These are phyloP conservation scores for pig (Sus scrofa) DNA, from an alignment of 2,113 vertebrate genomes.

Conservation along the genomic window T2T-Sscrofa CM000814.6:109345001-109345500, in stretches of 20 bases:
- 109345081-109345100: not conserved
- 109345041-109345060: not conserved
- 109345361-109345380: slow-evolving; percentile 36
- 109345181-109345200: not conserved
- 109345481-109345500: slow-evolving; percentile 35
- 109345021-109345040: not conserved
- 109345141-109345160: not conserved
- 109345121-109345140: not conserved
- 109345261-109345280: not conserved
- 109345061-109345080: not conserved
- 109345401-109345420: slow-evolving; percentile 23
- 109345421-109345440: slow-evolving; percentile 49
- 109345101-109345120: not conserved
- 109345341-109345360: not conserved
- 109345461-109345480: slow-evolving; percentile 54
- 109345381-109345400: not conserved
- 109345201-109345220: not conserved
- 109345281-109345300: not conserved
- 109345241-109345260: not conserved
- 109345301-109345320: not conserved
- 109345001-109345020: not conserved
- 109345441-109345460: slow-evolving; percentile 55
- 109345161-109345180: not conserved
- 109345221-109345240: not conserved
- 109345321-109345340: slow-evolving; percentile 23